Evolutionary conservation across 1,140 invertebrate species (phyloP).

Genomic region (Vanessa atalanta): DNA sequence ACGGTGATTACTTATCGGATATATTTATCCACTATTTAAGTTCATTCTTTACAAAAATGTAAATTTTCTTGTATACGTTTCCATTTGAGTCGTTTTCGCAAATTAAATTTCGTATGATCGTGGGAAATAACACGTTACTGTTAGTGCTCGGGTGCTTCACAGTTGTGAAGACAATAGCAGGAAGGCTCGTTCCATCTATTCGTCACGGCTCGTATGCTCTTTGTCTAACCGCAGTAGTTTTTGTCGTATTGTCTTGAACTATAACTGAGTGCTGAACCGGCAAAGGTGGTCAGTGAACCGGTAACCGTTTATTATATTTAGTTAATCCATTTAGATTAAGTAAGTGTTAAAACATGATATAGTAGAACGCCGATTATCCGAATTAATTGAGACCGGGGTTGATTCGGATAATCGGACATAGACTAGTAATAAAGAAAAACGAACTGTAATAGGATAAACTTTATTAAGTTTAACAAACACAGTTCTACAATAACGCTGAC

Average conservation of each 20-base stretch:
- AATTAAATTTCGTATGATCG: slow-evolving; percentile 5
- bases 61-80: background rate
- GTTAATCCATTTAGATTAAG: background rate
- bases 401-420: too few species aligned
- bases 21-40: too few species aligned
- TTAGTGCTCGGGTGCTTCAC: slow-evolving; percentile 9
- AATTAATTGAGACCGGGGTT: too few species aligned
- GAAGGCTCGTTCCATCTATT: slow-evolving; percentile 46
- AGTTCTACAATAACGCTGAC: too few species aligned
- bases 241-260: slow-evolving; percentile 28
- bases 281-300: slow-evolving; percentile 32
- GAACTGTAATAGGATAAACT: too few species aligned
- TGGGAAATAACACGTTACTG: slow-evolving; percentile 17
- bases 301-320: slow-evolving; percentile 33
- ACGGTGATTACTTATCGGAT: too few species aligned
- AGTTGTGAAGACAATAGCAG: slow-evolving; percentile 61
- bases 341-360: too few species aligned
- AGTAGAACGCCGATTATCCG: too few species aligned
- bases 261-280: slow-evolving; percentile 42
- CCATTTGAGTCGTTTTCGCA: background rate
- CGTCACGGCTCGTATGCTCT: slow-evolving; percentile 55
- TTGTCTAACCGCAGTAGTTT: slow-evolving; percentile 45
- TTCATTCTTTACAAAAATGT: background rate
- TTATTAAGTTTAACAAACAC: too few species aligned
- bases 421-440: too few species aligned